Base-by-base conservation (phyloP, 2,113 vertebrate genomes). In the Procavia capensis region DNA sequence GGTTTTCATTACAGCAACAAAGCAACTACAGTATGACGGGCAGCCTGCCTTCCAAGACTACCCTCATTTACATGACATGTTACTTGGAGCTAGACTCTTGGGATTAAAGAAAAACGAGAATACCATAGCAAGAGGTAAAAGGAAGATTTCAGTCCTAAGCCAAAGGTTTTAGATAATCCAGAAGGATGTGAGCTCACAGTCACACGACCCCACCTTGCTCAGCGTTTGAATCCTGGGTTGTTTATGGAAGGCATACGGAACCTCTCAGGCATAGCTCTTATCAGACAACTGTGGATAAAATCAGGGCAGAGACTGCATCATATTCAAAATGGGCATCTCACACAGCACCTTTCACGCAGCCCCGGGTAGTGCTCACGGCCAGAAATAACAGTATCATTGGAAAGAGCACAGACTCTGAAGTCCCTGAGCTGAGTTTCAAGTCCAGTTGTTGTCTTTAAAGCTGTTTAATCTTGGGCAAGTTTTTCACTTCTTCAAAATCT, bases 1-100 rank as follows among this genome's bases (percentile, higher is more conserved):
- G 96, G 0, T 83, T 98, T 98, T 97, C 92, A 96, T 97, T 93
- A 95, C 0, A 24, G 90, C 88, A 76, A 88, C 61, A 97, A 92
- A 97, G 92, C 95, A 96, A 75, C 93, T 90, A n/a, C 47, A 97
- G 92, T 93, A 54, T 91, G 96, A 82, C 91, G 84, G 90, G 94
- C 83, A 88, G 70, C 74, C 92, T 95, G 94, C 94, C 47, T 93
- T 94, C 91, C 95, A 96, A 83, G 68, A 91, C 93, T 89, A 91
- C 68, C 97, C 90, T 91, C 93, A 96, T 95, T 87, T 95, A 86
- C 88, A 93, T 95, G 85, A 76, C 96, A 87, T 17, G 57, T 98
- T 94, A 87, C 94, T 72, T 86, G 85, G 68, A 95, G n/a, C n/a
- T 85, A 85, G 84, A 96, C 96, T 94, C 91, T 64, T 45, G 93